These are phyloP conservation scores for Lanius collurio DNA, from an alignment of 2,113 vertebrate species.

Conservation along the genomic window DNA sequence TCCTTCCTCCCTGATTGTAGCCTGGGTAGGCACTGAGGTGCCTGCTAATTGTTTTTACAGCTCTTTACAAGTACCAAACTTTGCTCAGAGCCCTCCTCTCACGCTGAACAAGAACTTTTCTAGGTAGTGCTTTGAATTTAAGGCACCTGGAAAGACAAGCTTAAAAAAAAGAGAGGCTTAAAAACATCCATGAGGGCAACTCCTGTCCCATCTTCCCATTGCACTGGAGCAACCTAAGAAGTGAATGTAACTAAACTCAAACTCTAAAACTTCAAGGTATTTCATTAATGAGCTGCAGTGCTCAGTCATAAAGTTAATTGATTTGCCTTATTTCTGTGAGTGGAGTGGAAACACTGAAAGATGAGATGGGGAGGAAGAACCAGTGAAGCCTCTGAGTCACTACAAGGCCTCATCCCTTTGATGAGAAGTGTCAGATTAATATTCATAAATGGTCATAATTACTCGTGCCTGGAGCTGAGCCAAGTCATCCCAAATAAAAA, in stretches of 20 bases:
- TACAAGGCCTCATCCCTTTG: not conserved
- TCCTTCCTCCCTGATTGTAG: fast-evolving
- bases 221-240: not conserved
- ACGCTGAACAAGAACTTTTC: not conserved
- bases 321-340: conserved; percentile 15
- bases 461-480: conserved; percentile 23
- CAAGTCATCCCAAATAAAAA: not conserved
- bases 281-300: conserved; percentile 16
- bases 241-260: not conserved
- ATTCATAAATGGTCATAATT: conserved; percentile 40
- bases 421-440: conserved; percentile 45
- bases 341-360: not conserved
- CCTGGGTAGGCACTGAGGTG: not conserved
- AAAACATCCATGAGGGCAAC: not conserved
- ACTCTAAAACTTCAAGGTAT: not conserved
- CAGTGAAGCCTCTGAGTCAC: not conserved
- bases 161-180: not conserved
- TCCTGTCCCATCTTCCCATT: not conserved
- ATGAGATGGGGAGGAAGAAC: not conserved
- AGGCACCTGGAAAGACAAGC: not conserved
- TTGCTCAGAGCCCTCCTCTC: not conserved
- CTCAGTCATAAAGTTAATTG: conserved; percentile 47
- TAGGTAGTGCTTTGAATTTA: not conserved
- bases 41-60: not conserved
- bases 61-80: not conserved